phyloP scores from a whole-genome alignment of 2,888 invertebrate genomes.

The Tyria jacobaeae region DNA sequence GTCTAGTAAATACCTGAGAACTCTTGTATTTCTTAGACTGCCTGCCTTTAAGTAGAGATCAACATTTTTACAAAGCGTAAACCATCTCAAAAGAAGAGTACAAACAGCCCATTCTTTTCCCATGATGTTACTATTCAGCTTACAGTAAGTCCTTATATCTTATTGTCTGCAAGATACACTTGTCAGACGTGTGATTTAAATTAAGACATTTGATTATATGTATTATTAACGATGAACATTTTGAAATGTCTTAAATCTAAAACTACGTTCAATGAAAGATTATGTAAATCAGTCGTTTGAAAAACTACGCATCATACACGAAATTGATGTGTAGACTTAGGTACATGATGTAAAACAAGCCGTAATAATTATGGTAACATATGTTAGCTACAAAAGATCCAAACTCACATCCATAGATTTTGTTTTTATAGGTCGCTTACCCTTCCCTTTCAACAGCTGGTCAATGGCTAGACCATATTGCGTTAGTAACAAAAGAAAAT shows the following conservation, averaged over 20 bases:
- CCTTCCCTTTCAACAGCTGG: neutral
- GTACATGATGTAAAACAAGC: neutral
- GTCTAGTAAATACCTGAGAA: neutral
- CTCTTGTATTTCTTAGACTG: neutral
- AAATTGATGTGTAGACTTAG: conserved; percentile 22
- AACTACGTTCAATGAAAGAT: conserved; percentile 68
- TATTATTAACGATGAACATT: conserved; percentile 58
- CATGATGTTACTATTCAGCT: conserved; percentile 16
- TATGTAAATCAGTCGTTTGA: conserved; percentile 80
- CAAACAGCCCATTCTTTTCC: neutral
- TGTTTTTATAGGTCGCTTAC: too few species aligned
- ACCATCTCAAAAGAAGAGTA: neutral
- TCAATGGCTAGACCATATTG: neutral
- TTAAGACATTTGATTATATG: conserved; percentile 39
- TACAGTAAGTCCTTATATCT: conserved; percentile 16
- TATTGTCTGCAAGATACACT: conserved; percentile 19
- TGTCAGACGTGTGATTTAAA: conserved; percentile 34
- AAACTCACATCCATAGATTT: neutral
- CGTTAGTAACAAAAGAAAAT: conserved; percentile 2
- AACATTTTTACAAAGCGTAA: neutral
- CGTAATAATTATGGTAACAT: neutral
- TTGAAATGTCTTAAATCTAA: conserved; percentile 63
- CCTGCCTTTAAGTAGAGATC: neutral
- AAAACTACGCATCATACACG: conserved; percentile 59
- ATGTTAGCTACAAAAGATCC: neutral